Percentiles rank a stretch among this genome's conserved stretches.
Evolutionary conservation across 1,140 invertebrate genomes (phyloP).

Genomic region (Tetragonula clypearis): DNA sequence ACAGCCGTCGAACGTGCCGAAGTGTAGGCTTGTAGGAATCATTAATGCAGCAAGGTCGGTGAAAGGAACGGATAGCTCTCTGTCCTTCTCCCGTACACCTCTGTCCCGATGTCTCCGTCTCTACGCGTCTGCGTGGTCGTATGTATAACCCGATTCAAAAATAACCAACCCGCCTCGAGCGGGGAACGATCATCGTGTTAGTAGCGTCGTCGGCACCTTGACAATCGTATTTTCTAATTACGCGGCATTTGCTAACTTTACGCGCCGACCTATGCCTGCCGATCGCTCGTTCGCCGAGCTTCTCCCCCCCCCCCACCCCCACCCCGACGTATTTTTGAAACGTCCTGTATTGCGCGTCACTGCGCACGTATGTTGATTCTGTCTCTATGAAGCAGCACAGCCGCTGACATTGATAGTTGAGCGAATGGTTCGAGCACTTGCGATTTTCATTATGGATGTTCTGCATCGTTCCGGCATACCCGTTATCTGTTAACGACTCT

Average conservation of each 20-base stretch:
- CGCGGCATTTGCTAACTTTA: neutral
- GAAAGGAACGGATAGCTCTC: conserved; percentile 75
- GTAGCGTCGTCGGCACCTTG: neutral
- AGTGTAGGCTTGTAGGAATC: conserved; percentile 71
- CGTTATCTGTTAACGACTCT: no score
- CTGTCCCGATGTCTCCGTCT: neutral
- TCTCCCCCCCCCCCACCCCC: no score
- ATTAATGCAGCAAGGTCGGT: conserved; percentile 79
- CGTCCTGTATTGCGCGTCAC: neutral
- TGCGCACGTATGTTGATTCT: neutral
- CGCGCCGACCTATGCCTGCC: no score
- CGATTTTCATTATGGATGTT: neutral
- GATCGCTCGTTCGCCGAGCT: neutral
- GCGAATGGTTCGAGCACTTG: neutral
- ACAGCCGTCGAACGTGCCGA: conserved; percentile 67
- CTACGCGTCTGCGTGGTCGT: neutral
- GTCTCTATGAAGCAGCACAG: neutral
- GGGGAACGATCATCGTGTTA: neutral
- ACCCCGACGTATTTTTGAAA: neutral
- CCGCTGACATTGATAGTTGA: conserved; percentile 3
- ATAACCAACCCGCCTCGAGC: neutral
- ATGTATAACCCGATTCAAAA: conserved; percentile 20
- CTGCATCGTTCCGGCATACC: neutral
- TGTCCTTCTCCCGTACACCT: conserved; percentile 38
- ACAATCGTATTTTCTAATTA: neutral